Evolutionary conservation across 2,888 invertebrate genomes (phyloP), one percentile per base, ranked within the genome.

Genomic region (Bombyx huttoni): DNA sequence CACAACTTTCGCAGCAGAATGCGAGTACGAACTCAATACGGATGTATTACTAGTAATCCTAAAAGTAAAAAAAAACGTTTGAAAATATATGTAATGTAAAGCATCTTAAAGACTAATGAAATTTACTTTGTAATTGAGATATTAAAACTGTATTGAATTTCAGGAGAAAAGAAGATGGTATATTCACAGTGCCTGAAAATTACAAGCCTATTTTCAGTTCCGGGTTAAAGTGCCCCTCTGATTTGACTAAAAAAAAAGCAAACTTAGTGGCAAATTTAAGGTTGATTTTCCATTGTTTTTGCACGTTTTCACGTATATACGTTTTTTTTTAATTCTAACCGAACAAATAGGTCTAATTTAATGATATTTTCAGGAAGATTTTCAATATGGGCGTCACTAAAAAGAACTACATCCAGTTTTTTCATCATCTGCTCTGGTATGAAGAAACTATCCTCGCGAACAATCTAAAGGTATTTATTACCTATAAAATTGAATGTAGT

Each of bases 371-470:
- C 67, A 85, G 85, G 52, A 51, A 55, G 0, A 64, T 76, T 52
- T 65, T 89, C 47, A 67, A 77, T 0, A 74, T 73, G 50, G 75
- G 89, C 62, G 69, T 78, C 0, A 81, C 89, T 3, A 59, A 59
- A 51, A 59, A 72, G 0, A 89, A 89, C 61, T 92, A 92, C 59
- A 67, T 73, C 54, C 62, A 74, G 12, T 91, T 81, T 58, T 92
- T 92, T 64, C 89, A 89, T 54, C 75, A 88, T 49, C 64, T 92
- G 48, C 73, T 93, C 0, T 91, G 92, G 89, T 79, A 92, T 68
- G 92, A 93, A 62, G 93, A 93, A 73, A 78, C 90, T 13, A 86
- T 89, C 51, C 60, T 63, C 1, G 75, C 65, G 56, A 76, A 78
- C 14, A 81, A 81, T 58, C 64, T 83, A 49, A 68, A 67, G 71